Evolutionary conservation across 2,888 invertebrate genomes (phyloP).

Genomic region (Meiosimyza platycephala): DNA sequence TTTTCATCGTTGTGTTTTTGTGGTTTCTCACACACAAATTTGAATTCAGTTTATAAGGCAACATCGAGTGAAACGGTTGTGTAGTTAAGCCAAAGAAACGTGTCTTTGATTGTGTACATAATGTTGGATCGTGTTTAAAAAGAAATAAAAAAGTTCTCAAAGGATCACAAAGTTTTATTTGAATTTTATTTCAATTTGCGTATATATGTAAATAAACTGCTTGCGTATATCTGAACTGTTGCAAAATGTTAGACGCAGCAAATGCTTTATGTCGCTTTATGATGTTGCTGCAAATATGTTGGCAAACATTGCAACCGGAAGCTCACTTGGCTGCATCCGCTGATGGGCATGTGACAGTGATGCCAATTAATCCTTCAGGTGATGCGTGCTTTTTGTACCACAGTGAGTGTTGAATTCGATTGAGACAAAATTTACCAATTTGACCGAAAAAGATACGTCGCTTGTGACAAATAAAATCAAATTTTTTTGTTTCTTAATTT

Average conservation of each 20-base stretch:
- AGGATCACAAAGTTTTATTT: no score
- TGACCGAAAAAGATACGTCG: no score
- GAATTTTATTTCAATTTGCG: no score
- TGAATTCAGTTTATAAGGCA: constrained; percentile 9
- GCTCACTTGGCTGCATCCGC: constrained; percentile 13
- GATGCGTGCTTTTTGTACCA: constrained; percentile 22
- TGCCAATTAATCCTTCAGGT: constrained; percentile 1
- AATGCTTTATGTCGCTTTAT: not conserved
- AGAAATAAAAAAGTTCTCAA: not conserved
- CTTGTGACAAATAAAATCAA: no score
- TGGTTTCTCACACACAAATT: not conserved
- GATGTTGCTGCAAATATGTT: constrained; percentile 38
- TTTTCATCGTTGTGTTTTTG: constrained; percentile 2
- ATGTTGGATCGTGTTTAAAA: not conserved
- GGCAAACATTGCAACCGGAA: constrained; percentile 40
- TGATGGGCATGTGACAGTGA: not conserved
- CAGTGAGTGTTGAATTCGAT: constrained; percentile 15
- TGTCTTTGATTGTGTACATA: not conserved
- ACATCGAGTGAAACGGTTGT: constrained; percentile 15
- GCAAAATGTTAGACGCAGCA: not conserved
- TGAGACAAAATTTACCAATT: no score
- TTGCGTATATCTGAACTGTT: not conserved
- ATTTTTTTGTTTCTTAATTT: no score
- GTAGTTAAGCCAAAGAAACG: constrained; percentile 1
- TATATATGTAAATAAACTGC: not conserved